Evolutionary conservation across 2,113 vertebrate genomes (phyloP).

Genomic region (Addax nasomaculatus): DNA sequence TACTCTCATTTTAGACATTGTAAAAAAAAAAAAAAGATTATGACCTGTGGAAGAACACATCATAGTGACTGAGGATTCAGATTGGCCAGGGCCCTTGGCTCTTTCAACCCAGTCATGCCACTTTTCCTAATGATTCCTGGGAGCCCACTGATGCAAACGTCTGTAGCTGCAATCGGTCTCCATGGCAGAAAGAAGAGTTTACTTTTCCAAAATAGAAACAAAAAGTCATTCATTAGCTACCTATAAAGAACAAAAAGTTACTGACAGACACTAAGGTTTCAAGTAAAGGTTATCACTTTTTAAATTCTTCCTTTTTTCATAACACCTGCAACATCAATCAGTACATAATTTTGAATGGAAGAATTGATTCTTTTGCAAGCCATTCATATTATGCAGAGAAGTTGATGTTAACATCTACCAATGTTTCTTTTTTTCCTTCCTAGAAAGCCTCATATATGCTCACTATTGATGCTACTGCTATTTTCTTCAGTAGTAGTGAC

Average conservation of each 20-base stretch:
- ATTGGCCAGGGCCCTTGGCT: too few species aligned
- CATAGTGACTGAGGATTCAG: not conserved
- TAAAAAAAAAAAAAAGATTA: not conserved
- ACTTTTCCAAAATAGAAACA: not conserved
- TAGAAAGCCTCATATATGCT: not conserved
- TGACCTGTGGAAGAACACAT: not conserved
- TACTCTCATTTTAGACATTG: not conserved
- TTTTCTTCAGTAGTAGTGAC: not conserved
- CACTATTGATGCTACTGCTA: not conserved
- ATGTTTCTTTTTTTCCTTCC: not conserved
- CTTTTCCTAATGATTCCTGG: not conserved
- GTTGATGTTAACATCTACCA: too few species aligned
- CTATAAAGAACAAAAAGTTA: not conserved
- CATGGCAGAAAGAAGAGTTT: not conserved
- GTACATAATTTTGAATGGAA: not conserved
- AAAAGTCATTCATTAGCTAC: not conserved
- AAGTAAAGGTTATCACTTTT: not conserved
- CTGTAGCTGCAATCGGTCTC: not conserved
- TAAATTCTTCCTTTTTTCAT: not conserved
- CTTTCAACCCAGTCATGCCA: not conserved
- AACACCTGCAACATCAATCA: not conserved
- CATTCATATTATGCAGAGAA: not conserved
- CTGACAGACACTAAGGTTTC: not conserved
- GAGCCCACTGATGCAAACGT: not conserved
- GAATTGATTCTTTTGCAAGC: not conserved